Conservation (phyloP, 2,797 vertebrate genomes). For the Aphelocoma californica region DNA sequence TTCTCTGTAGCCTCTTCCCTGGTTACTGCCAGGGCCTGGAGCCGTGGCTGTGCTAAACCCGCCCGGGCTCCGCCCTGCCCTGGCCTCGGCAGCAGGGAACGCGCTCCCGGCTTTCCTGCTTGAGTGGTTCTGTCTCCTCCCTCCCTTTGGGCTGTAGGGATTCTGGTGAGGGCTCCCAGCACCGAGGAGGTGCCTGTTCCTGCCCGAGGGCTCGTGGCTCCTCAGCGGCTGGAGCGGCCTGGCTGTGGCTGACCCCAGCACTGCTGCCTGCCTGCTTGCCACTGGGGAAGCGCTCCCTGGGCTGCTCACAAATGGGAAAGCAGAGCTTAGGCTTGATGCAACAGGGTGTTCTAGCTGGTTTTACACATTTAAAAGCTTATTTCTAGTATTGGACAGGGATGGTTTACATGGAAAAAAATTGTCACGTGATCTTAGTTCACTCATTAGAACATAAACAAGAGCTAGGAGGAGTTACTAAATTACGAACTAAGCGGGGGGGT, state of each 20-base stretch:
- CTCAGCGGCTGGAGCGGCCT: neutral
- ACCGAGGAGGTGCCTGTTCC: accelerated
- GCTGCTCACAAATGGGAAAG: neutral
- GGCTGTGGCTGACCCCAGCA: neutral
- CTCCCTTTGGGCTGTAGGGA: accelerated
- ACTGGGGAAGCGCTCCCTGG: neutral
- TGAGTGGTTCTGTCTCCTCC: neutral
- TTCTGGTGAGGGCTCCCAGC: neutral
- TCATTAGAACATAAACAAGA: neutral
- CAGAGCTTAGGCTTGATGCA: neutral
- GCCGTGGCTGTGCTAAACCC: neutral
- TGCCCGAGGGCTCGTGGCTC: neutral
- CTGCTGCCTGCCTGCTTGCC: accelerated
- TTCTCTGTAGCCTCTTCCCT: neutral
- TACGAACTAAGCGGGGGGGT: neutral
- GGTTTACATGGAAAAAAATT: neutral
- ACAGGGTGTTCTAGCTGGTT: neutral
- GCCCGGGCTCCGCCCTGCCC: neutral
- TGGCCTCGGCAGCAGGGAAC: accelerated
- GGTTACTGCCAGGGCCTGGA: neutral
- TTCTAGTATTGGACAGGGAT: neutral
- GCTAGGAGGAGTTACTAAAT: neutral
- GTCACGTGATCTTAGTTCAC: neutral
- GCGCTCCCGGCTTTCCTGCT: neutral
- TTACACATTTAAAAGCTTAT: neutral